phyloP scores from a whole-genome alignment of 2,797 vertebrate genomes.

The Syncerus caffer region DNA sequence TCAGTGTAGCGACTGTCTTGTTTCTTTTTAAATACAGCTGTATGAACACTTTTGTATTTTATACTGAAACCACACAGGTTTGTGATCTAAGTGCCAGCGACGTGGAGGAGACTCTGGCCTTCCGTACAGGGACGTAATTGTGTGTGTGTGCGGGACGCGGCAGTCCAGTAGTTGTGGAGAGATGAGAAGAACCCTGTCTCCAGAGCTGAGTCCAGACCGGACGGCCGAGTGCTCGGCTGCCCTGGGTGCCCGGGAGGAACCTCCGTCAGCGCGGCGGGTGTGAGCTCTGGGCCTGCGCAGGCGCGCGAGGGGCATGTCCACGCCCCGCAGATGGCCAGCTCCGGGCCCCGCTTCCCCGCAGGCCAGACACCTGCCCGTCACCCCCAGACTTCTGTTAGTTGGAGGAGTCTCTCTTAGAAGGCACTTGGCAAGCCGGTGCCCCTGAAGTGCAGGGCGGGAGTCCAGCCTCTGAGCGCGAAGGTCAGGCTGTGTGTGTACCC shows the following conservation, averaged over 20 bases:
- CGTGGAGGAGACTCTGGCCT: constrained; percentile 67
- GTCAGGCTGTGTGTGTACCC: constrained; percentile 46
- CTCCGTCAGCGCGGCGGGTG: constrained; percentile 47
- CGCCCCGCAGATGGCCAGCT: constrained; percentile 48
- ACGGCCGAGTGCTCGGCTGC: not conserved
- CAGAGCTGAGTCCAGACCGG: constrained; percentile 37
- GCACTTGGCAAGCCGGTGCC: not conserved
- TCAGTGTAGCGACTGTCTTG: constrained; percentile 74
- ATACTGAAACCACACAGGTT: constrained; percentile 79
- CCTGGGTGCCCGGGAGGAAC: not conserved
- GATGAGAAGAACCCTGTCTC: constrained; percentile 1
- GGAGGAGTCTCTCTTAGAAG: not conserved
- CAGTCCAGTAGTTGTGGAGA: constrained; percentile 34
- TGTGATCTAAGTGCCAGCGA: constrained; percentile 76
- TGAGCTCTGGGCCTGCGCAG: constrained; percentile 54
- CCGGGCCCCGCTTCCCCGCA: not conserved
- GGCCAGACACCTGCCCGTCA: constrained; percentile 49
- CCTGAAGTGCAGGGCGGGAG: not conserved
- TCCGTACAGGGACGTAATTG: constrained; percentile 53
- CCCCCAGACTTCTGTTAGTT: not conserved
- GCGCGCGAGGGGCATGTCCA: constrained; percentile 44
- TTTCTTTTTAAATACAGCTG: constrained; percentile 69
- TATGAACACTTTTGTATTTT: constrained; percentile 79
- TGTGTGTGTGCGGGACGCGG: constrained; percentile 40
- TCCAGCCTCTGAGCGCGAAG: constrained; percentile 63